Evolutionary conservation across 2,113 vertebrate genomes (phyloP), one percentile per base, ranked within the genome.

Genomic region (Equus quagga): DNA sequence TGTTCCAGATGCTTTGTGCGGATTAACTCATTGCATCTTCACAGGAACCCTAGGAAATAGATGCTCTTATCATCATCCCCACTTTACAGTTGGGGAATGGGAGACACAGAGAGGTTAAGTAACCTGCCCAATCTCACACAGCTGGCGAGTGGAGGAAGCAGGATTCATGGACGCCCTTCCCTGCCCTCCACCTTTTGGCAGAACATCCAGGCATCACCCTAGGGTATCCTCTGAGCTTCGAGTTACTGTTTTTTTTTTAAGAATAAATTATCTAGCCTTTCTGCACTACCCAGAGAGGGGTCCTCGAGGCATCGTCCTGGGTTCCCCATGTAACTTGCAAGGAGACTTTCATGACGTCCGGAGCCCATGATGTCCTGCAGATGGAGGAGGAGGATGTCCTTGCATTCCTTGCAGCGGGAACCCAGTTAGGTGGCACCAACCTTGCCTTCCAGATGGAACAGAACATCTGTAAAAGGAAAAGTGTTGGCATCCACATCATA

Each of bases 1-100:
- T 17, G 0, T 36, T 26, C 23, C 15, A 2, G 64, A 11, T 4
- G n/a, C 15, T 26, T 69, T 5, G 0, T 1, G 0, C n/a, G 14
- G 9, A 8, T 49, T 14, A 31, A 19, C 78, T 31, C 69, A 17
- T 5, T 6, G 64, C 46, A 10, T 14, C 64, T 49, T 49, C 51
- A 18, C 26, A 15, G 81, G 44, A 12, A 19, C 26, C 51, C 17
- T 10, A 36, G 24, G 65, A 31, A 10, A 7, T 4, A 49, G 67
- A 13, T 3, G n/a, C 36, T 60, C 21, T 28, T 8, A 1, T 44
- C 70, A 5, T 89, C 41, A 14, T 44, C 70, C n/a, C 70, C 62
- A 3, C 75, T 44, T 73, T 23, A 60, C 31, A 21, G 14, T 2
- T 46, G 91, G 83, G 31, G 18, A 15, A 15, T 1, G 8, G 41